These are phyloP conservation scores for Polylopha cassiicola DNA, from an alignment of 2,888 invertebrate genomes.

Conservation along the genomic window DNA sequence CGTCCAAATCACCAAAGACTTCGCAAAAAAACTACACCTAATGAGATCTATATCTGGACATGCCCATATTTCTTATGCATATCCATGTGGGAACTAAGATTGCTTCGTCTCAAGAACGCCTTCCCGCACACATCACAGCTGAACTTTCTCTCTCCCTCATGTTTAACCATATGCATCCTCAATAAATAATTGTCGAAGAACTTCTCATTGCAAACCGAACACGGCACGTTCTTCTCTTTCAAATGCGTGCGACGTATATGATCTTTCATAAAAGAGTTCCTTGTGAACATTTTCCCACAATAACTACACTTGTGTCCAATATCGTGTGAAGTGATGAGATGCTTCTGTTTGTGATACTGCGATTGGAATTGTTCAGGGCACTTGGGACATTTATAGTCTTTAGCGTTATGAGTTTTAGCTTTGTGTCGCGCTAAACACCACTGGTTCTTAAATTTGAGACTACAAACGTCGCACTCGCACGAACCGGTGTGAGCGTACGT, in stretches of 20 bases:
- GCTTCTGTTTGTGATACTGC: slow-evolving; percentile 71
- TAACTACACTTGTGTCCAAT: slow-evolving; percentile 61
- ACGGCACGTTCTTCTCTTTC: slow-evolving; percentile 63
- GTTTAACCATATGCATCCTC: slow-evolving; percentile 71
- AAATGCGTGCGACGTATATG: slow-evolving; percentile 64
- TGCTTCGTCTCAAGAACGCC: slow-evolving; percentile 76
- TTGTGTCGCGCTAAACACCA: slow-evolving; percentile 59
- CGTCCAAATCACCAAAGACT: too few species aligned
- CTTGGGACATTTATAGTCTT: slow-evolving; percentile 59
- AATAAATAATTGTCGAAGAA: slow-evolving; percentile 64
- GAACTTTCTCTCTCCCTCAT: slow-evolving; percentile 73
- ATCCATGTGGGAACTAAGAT: slow-evolving; percentile 76
- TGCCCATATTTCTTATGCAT: slow-evolving; percentile 68
- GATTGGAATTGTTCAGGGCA: slow-evolving; percentile 69
- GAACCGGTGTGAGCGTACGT: slow-evolving; percentile 54
- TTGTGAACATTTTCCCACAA: slow-evolving; percentile 64
- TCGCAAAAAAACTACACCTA: too few species aligned
- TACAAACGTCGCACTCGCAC: slow-evolving; percentile 55
- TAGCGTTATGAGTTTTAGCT: slow-evolving; percentile 58
- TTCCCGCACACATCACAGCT: slow-evolving; percentile 77
- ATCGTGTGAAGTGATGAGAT: slow-evolving; percentile 68
- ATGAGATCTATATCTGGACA: slow-evolving; percentile 27
- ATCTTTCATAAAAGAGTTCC: slow-evolving; percentile 67
- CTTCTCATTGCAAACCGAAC: slow-evolving; percentile 59
- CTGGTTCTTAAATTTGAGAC: slow-evolving; percentile 56